Conservation (phyloP, 2,113 vertebrate genomes). For the Pseudorasbora parva region DNA sequence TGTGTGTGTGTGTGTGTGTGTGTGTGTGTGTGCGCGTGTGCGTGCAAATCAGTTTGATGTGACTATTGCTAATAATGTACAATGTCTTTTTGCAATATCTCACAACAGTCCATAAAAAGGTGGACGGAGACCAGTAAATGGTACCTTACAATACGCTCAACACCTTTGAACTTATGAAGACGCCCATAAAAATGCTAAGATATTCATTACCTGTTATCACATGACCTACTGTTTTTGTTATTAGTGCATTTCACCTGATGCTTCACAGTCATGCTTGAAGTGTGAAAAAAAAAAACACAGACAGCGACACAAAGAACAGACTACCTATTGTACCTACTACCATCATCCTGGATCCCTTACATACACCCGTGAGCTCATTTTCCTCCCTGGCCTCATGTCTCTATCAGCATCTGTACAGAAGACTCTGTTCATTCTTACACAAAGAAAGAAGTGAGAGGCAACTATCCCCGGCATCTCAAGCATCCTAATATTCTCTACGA, state of each 20-base stretch:
- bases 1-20: no score
- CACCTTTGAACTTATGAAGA: neutral
- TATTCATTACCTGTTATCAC: neutral
- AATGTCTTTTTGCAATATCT: neutral
- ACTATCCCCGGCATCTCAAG: constrained; percentile 73
- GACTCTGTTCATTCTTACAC: constrained; percentile 77
- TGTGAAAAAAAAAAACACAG: constrained; percentile 62
- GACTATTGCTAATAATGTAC: neutral
- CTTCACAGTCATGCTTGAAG: constrained; percentile 47
- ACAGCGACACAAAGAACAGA: constrained; percentile 64
- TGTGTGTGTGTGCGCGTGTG: no score
- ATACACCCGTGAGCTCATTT: constrained; percentile 6
- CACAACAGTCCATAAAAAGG: neutral
- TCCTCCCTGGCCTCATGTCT: constrained; percentile 38
- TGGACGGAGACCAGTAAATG: neutral
- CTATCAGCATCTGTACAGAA: constrained; percentile 79
- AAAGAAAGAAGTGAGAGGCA: constrained; percentile 76
- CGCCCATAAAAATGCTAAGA: neutral
- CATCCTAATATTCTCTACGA: constrained; percentile 76
- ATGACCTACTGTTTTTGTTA: neutral
- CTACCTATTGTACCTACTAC: constrained; percentile 63
- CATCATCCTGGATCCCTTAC: constrained; percentile 48
- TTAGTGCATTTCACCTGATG: constrained; percentile 16
- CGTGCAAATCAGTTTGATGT: neutral
- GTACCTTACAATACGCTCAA: neutral